These are phyloP conservation scores for Tholera decimalis DNA, from an alignment of 2,888 invertebrate species.

Conservation along the genomic window DNA sequence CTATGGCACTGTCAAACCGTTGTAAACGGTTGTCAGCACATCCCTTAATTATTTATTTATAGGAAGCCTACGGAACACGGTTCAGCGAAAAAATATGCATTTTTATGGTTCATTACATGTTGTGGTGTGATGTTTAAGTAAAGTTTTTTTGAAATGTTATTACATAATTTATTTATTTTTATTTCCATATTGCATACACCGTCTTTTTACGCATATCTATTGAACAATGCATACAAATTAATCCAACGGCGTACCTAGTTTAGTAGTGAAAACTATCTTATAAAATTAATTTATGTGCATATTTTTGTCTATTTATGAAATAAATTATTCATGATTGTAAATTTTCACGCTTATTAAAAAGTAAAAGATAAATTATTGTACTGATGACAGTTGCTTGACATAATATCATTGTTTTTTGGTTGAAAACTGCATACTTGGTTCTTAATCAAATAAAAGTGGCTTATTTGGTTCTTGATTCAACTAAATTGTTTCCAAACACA, in stretches of 20 bases:
- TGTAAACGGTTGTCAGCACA: slow-evolving; percentile 34
- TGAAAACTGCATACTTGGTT: no score
- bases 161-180: slow-evolving; percentile 8
- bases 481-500: no score
- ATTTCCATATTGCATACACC: slow-evolving; percentile 16
- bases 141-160: slow-evolving; percentile 1
- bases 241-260: slow-evolving; percentile 10
- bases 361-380: slow-evolving; percentile 1
- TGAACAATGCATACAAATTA: slow-evolving; percentile 25
- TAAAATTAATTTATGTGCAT: slow-evolving; percentile 14
- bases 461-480: no score
- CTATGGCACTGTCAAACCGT: slow-evolving; percentile 20
- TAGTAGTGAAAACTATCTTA: slow-evolving; percentile 2
- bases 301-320: slow-evolving; percentile 2
- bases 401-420: no score
- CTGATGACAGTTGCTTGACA: slow-evolving; percentile 20
- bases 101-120: slow-evolving; percentile 35
- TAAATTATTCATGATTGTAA: slow-evolving; percentile 4
- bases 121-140: slow-evolving; percentile 10
- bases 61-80: not conserved
- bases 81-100: slow-evolving; percentile 29
- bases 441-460: no score
- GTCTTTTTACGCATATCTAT: slow-evolving; percentile 16
- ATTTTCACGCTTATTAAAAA: slow-evolving; percentile 11
- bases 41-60: slow-evolving; percentile 29